Conservation (phyloP, 2,797 vertebrate genomes). For the Sebastes cheni region DNA sequence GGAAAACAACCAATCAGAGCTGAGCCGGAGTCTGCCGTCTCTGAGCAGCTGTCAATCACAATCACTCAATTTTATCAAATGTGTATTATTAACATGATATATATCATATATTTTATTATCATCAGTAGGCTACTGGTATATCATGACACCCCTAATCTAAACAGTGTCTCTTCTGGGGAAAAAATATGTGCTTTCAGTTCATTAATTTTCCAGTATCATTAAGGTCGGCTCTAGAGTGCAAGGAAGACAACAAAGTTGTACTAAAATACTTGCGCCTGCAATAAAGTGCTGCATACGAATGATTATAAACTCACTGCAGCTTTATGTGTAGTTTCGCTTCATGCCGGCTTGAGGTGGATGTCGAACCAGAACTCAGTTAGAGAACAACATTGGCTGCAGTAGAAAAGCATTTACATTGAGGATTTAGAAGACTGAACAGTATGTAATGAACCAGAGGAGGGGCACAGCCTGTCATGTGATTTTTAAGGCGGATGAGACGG, state of each 20-base stretch:
- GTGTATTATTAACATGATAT: background rate
- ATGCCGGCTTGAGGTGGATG: background rate
- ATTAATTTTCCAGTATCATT: constrained; percentile 1
- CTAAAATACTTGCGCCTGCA: background rate
- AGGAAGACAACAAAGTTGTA: background rate
- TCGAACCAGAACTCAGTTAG: background rate
- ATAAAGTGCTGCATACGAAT: constrained; percentile 4
- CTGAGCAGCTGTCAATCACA: too few relatives aligned
- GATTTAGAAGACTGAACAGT: background rate
- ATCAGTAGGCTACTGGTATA: background rate
- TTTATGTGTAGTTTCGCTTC: constrained; percentile 27
- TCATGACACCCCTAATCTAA: background rate
- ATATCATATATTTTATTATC: background rate
- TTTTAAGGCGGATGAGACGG: background rate
- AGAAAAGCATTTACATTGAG: background rate
- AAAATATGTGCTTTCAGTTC: background rate
- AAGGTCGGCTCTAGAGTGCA: background rate
- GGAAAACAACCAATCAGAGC: too few relatives aligned
- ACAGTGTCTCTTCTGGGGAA: background rate
- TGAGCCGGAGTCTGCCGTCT: too few relatives aligned
- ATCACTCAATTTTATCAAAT: background rate
- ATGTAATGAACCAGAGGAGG: background rate
- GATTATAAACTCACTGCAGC: background rate
- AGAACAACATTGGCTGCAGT: background rate
- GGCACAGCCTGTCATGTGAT: background rate